A percentile compares a stretch with the other conserved stretches of the same genome.
phyloP scores from a whole-genome alignment of 2,797 vertebrate genomes.

The Sitta carolinensis region DNA sequence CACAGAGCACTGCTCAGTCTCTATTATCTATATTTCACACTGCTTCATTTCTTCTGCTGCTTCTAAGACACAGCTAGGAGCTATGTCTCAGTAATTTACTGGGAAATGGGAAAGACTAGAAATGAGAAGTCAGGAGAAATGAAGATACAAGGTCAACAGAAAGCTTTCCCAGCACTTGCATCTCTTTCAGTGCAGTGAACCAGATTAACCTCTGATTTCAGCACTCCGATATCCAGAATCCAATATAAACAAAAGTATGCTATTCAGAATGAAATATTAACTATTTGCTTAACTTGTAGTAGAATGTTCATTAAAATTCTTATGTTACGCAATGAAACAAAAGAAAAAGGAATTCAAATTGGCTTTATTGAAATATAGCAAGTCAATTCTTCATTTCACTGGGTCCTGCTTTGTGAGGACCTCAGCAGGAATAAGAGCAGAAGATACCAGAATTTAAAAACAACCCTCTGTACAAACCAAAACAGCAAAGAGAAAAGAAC shows the following conservation, averaged over 20 bases:
- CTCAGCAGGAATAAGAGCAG: background rate
- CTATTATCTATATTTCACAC: background rate
- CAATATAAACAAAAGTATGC: background rate
- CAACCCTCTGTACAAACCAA: background rate
- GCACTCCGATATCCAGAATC: background rate
- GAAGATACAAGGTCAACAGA: background rate
- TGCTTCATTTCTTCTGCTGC: background rate
- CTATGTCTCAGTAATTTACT: slow-evolving; percentile 2
- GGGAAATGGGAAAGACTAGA: background rate
- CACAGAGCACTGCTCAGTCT: background rate
- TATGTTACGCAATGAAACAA: background rate
- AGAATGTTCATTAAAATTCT: background rate
- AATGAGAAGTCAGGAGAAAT: slow-evolving; percentile 27
- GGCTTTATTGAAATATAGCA: background rate
- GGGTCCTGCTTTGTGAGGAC: background rate
- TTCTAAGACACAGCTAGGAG: background rate
- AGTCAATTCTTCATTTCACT: background rate
- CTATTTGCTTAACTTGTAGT: background rate
- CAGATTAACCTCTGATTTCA: background rate
- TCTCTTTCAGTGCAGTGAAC: background rate
- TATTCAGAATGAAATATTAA: background rate
- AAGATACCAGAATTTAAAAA: background rate
- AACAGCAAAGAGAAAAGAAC: background rate
- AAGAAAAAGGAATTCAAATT: background rate
- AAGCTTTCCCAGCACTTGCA: background rate